phyloP scores from a whole-genome alignment of 2,113 vertebrate genomes.

The Regulus satrapa region DNA sequence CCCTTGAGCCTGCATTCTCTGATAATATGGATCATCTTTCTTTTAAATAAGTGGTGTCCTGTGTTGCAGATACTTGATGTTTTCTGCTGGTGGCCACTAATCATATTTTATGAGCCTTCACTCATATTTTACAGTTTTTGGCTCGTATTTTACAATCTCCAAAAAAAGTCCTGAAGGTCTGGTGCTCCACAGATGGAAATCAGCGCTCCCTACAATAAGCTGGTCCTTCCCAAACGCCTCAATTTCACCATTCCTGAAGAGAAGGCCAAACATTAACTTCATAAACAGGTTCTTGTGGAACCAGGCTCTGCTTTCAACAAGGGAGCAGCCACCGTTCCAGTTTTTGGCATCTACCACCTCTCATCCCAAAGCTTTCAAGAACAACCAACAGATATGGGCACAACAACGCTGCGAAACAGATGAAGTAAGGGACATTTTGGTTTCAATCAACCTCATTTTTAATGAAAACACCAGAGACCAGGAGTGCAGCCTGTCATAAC shows the following conservation, averaged over 20 bases:
- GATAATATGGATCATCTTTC: constrained; percentile 13
- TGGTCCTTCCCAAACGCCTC: background rate
- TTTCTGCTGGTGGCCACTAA: constrained; percentile 1
- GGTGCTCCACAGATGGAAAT: background rate
- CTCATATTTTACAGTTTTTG: background rate
- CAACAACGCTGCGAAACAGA: background rate
- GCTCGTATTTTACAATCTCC: background rate
- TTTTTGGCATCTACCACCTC: background rate
- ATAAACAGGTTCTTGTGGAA: background rate
- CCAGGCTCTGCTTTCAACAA: background rate
- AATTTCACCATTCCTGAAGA: background rate
- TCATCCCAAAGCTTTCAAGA: constrained; percentile 2
- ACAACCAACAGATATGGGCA: background rate
- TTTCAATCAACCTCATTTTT: background rate
- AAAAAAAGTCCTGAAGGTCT: background rate
- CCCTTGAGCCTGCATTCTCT: background rate
- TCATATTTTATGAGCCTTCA: constrained; percentile 10
- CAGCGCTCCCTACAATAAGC: background rate
- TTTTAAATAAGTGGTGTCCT: background rate
- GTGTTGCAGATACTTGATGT: background rate
- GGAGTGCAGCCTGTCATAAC: background rate
- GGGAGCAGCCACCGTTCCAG: background rate
- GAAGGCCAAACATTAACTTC: background rate
- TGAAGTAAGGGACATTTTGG: background rate
- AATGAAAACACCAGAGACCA: background rate